Evolutionary conservation across 2,888 invertebrate genomes (phyloP).

Genomic region (Cryptocheilus praepositus): DNA sequence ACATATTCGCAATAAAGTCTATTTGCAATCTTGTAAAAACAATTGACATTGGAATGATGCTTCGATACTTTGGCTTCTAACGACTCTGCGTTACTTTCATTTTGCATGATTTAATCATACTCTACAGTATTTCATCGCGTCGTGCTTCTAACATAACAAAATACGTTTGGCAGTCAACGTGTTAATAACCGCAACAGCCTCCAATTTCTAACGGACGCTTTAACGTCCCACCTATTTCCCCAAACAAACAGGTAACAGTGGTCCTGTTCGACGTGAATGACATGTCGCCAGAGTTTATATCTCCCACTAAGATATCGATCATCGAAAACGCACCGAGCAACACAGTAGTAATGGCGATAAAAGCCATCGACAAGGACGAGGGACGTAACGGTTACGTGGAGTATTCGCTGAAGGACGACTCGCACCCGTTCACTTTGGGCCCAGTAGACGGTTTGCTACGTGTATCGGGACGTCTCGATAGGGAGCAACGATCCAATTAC

Average conservation of each 20-base stretch:
- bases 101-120: too few relatives aligned
- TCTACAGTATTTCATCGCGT: too few relatives aligned
- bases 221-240: too few relatives aligned
- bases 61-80: too few relatives aligned
- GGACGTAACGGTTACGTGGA: slow-evolving; percentile 94
- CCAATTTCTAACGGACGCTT: too few relatives aligned
- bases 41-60: too few relatives aligned
- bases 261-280: slow-evolving; percentile 94
- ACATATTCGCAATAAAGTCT: too few relatives aligned
- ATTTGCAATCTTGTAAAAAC: too few relatives aligned
- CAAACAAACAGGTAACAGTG: slow-evolving; percentile 84
- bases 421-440: slow-evolving; percentile 86
- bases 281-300: slow-evolving; percentile 90
- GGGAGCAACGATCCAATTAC: slow-evolving; percentile 87
- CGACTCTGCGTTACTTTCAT: too few relatives aligned
- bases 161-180: too few relatives aligned
- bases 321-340: slow-evolving; percentile 91
- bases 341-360: slow-evolving; percentile 91
- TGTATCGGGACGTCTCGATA: slow-evolving; percentile 90
- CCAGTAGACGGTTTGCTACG: slow-evolving; percentile 91
- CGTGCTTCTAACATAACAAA: too few relatives aligned
- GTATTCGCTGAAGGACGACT: slow-evolving; percentile 83
- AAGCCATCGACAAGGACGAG: slow-evolving; percentile 92
- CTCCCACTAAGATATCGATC: slow-evolving; percentile 86
- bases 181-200: too few relatives aligned